Evolutionary conservation across 2,797 vertebrate genomes (phyloP), one percentile per base, ranked within the genome.

Genomic region (Oryzias dopingdopingensis): DNA sequence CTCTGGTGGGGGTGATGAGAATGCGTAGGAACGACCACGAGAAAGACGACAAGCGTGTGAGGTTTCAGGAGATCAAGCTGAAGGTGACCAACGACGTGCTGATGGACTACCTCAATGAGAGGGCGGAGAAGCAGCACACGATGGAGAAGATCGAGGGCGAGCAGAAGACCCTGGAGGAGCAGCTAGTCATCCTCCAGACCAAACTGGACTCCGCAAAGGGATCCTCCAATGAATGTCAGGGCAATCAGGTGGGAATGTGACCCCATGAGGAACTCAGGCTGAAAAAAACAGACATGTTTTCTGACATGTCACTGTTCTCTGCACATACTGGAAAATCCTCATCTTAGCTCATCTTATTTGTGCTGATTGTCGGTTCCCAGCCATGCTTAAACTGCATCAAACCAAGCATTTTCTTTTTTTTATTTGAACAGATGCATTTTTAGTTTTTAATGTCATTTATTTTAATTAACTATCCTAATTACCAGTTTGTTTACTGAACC

Each of bases 71-170:
- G 0, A 75, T 89, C 43, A 92, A 88, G 52, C 42, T 88, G 32
- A 73, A 72, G 16, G 85, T 91, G 49, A 75, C 74, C 6, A 0
- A 1, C 4, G 89, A 90, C 1, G 62, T 92, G n/a, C 52, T 92
- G 61, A 3, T 0, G 4, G 90, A 90, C 37, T 82, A 75, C 8
- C 2, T 46, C 15, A 41, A 0, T 0, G 81, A 86, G 7, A 3
- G 42, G 1, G 0, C 0, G 0, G 20, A 54, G 3, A 4, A 0
- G 1, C 13, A 24, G 6, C 5, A 4, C 0, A 0, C 3, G 3
- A 0, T 89, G 13, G 56, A 67, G 0, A 53, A 17, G 7, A 3
- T 0, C 1, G 5, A 32, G 0, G 17, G 0, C 0, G 32, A 52
- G 0, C 0, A 43, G 0, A 46, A 37, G 0, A 2, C 0, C 0